Evolutionary conservation across 1,140 invertebrate genomes (phyloP), one percentile per base, ranked within the genome.

Genomic region (Magallana angulata): DNA sequence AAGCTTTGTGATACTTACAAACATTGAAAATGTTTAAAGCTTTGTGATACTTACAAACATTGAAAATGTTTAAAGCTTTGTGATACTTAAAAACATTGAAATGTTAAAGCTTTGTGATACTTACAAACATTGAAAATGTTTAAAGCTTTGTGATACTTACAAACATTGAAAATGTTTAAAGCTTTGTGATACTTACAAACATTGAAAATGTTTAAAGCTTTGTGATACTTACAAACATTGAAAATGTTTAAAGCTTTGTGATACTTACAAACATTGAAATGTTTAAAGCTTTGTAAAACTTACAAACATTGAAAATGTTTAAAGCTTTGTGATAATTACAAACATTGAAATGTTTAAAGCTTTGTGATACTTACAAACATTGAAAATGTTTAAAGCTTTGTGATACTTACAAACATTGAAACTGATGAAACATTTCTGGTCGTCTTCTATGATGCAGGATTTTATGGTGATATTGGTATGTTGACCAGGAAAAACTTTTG

Each of bases 211-310:
- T 4, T 48, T 48, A 4, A 48, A 48, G 5, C 36, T 48, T 48
- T 48, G 36, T 48, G 5, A 5, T 4, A 76, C 68, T 76, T 30
- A 76, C 68, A 76, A 24, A 76, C 68, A 76, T 76, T 76, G 14
- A 76, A 71, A 30, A 36, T 76, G 18, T 4, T 48, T 48, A 4
- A 48, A 48, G 5, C 36, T 48, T 48, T 48, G 36, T 48, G 5
- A 5, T 4, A 76, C 68, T 76, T 30, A 76, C 68, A 76, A 24
- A 76, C 68, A 76, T 76, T 76, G 14, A 76, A 76, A 30, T 48
- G 36, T 4, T 48, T 48, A 4, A 48, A 48, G 5, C 36, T 4
- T 48, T 48, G 36, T 48, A 0, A 5, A 0, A 76, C 68, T 76
- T 30, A 76, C 68, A 76, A 24, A 76, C 68, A 76, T 76, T 76